These are phyloP conservation scores for Amphiura filiformis DNA, from an alignment of 35 echinoderm and acorn worm species.

Conservation along the genomic window DNA sequence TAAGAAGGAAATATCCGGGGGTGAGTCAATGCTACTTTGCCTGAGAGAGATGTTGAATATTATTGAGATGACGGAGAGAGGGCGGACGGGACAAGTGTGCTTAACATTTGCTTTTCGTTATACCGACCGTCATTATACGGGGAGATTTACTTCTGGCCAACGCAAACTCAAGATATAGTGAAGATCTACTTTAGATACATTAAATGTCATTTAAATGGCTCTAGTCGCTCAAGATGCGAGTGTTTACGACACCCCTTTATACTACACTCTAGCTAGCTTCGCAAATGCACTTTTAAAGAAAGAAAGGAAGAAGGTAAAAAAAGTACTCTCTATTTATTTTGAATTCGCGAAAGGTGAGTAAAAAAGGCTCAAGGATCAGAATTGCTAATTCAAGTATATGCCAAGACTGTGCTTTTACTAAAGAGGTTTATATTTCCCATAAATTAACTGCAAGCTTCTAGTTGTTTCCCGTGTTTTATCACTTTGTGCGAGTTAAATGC, in stretches of 20 bases:
- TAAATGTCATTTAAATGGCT: background rate
- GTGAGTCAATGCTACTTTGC: background rate
- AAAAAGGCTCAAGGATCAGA: background rate
- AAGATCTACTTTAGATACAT: slow-evolving; percentile 13
- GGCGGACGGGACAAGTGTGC: background rate
- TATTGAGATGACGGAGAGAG: background rate
- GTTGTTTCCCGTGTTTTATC: slow-evolving; percentile 14
- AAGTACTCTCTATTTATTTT: background rate
- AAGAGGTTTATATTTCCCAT: background rate
- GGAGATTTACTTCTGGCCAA: background rate
- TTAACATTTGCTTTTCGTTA: background rate
- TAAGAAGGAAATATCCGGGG: background rate
- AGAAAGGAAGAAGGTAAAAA: background rate
- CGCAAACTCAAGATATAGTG: background rate
- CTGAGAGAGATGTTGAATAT: background rate
- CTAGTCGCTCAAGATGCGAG: background rate
- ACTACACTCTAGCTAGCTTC: background rate
- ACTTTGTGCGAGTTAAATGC: background rate
- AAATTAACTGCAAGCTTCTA: background rate
- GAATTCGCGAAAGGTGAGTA: background rate
- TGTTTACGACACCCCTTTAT: slow-evolving; percentile 1
- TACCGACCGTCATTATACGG: background rate
- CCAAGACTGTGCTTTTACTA: slow-evolving; percentile 1
- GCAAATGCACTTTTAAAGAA: background rate
- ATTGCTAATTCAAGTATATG: background rate